Conservation (phyloP, 2,888 invertebrate genomes). For the Dicyrtoma fusca region DNA sequence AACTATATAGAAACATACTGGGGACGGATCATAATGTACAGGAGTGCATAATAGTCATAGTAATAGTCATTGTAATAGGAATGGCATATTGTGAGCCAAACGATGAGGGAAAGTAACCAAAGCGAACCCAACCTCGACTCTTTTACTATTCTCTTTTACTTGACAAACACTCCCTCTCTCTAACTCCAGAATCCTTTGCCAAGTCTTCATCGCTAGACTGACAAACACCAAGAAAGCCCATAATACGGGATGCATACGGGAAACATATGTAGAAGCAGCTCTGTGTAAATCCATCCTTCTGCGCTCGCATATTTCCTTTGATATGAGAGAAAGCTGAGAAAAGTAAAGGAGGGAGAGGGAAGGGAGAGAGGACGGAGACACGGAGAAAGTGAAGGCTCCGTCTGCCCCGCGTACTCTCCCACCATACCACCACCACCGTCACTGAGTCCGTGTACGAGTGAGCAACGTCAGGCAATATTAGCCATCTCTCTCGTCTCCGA, state of each 20-base stretch:
- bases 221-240: neutral
- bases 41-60: neutral
- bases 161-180: neutral
- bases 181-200: neutral
- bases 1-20: no score
- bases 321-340: neutral
- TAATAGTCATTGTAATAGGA: neutral
- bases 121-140: neutral
- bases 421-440: slow-evolving; percentile 6
- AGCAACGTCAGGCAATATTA: slow-evolving; percentile 33
- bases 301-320: neutral
- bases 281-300: neutral
- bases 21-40: neutral
- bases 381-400: neutral
- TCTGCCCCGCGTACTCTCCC: neutral
- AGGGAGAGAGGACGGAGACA: neutral
- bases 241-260: neutral
- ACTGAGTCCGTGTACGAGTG: neutral
- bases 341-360: neutral
- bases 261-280: neutral
- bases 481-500: slow-evolving; percentile 23
- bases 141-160: neutral
- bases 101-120: neutral
- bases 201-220: no score
- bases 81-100: neutral